Base-by-base conservation (phyloP, 2,113 vertebrate species). In the Tyrannus savana region DNA sequence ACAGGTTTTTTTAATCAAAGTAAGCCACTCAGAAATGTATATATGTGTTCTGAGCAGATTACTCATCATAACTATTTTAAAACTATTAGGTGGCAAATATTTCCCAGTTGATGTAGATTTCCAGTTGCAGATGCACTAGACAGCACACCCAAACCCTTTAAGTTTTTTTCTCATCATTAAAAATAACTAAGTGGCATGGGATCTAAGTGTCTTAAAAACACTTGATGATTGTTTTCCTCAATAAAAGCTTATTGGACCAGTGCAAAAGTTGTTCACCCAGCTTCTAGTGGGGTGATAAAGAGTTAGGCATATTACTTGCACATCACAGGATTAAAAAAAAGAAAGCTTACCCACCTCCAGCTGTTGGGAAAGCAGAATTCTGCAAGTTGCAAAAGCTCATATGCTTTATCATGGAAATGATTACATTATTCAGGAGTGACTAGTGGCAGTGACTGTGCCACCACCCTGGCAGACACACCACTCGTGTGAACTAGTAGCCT, bases 331-430 rank as follows among this genome's bases (percentile, higher is more conserved):
- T 2, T 3, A 31, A 19, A 44, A 75, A 44, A 66, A 23, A 4
- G 3, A 24, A 63, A 89, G 27, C 23, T 19, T 59, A 81, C 22
- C 63, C 33, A 74, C 56, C 80, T 75, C 46, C 0, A 0, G 56
- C 52, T 84, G 58, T 53, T 94, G 84, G 37, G 84, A 94, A 94
- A 84, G 37, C n/a, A 84, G 66, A 75, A 81, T 64, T 81, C 44
- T 92, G 14, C 47, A 93, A 63, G 30, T 35, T 87, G 66, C 77
- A 92, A 87, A 84, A 77, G 46, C 56, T 93, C 27, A 25, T 16
- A 12, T 18, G 17, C 15, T 81, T 84, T 67, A 67, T 63, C 69
- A 66, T 24, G 19, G 69, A 75, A 78, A 52, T 44, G 3, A 95
- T 56, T 72, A 68, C 37, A n/a, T 63, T 92, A 64, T 16, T 60